phyloP scores from a whole-genome alignment of 2,797 vertebrate species.

The Taeniopygia guttata region DNA sequence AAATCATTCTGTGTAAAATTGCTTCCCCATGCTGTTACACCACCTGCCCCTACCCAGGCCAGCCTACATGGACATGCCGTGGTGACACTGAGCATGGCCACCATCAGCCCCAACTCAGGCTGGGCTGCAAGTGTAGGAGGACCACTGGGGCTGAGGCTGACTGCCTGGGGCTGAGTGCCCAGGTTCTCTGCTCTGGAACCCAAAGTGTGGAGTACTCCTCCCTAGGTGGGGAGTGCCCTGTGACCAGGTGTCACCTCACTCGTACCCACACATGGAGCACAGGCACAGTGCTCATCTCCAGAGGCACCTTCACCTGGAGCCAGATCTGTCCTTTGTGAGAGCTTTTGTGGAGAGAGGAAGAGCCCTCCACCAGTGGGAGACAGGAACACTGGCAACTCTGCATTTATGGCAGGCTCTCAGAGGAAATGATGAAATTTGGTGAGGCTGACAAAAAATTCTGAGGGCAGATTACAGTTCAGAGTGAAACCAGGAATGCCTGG shows the following conservation, averaged over 20 bases:
- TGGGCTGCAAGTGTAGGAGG: background rate
- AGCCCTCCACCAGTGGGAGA: background rate
- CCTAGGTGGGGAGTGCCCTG: background rate
- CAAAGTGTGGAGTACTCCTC: background rate
- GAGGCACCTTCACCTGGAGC: background rate
- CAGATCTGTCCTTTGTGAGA: background rate
- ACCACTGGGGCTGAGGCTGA: background rate
- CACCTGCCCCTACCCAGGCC: background rate
- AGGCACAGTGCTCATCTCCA: background rate
- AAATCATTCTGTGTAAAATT: background rate
- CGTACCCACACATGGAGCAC: background rate
- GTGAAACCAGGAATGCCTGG: background rate
- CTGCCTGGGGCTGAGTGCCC: background rate
- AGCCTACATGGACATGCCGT: background rate
- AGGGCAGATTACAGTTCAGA: background rate
- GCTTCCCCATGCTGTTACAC: background rate
- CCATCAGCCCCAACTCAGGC: background rate
- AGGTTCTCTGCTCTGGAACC: background rate
- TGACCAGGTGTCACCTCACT: background rate
- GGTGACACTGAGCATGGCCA: background rate
- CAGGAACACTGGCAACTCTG: background rate
- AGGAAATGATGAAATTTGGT: background rate
- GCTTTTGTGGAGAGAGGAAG: background rate
- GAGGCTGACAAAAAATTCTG: background rate
- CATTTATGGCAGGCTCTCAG: background rate